Conservation (phyloP, 2,113 vertebrate species). For the Cynocephalus volans region DNA sequence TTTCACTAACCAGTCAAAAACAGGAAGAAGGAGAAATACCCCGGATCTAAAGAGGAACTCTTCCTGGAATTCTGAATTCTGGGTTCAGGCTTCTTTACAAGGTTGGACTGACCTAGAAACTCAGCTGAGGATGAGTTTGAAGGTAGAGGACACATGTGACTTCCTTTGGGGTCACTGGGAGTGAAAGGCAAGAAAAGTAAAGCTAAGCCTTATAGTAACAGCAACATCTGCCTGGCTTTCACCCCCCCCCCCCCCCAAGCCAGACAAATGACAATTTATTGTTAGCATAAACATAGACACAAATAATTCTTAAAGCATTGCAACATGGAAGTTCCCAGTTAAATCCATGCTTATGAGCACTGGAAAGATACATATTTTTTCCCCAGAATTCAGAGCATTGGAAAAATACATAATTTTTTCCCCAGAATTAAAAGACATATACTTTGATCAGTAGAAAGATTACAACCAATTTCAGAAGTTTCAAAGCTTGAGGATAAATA, state of each 20-base stretch:
- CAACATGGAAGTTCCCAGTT: neutral
- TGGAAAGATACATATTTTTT: neutral
- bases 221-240: neutral
- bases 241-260: too few relatives aligned
- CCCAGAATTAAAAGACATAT: neutral
- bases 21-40: neutral
- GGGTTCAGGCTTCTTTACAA: neutral
- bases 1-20: neutral
- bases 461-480: constrained; percentile 25
- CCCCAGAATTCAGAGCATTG: neutral
- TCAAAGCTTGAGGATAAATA: neutral
- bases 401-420: neutral
- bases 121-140: neutral
- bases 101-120: neutral
- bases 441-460: neutral
- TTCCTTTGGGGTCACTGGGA: neutral
- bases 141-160: neutral
- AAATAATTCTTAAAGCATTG: neutral
- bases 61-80: neutral
- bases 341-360: neutral
- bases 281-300: neutral
- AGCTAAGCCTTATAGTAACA: neutral
- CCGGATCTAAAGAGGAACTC: neutral
- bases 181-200: neutral
- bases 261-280: neutral